Conservation (phyloP, 2,888 invertebrate species). For the Brachylomia viminalis region DNA sequence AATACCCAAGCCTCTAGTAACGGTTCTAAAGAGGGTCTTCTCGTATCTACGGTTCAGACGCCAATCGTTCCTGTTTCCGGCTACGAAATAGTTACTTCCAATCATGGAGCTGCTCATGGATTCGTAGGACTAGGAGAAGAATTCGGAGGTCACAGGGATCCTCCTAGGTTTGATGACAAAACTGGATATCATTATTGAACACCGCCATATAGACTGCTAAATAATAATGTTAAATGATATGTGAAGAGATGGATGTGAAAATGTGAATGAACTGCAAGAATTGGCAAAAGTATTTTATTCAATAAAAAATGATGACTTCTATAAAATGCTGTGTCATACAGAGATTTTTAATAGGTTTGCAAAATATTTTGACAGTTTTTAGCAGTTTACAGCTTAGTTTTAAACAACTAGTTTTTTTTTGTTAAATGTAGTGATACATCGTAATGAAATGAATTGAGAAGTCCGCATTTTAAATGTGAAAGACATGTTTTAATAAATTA, state of each 20-base stretch:
- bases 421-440: constrained; percentile 8
- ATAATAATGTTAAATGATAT: constrained; percentile 2
- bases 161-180: constrained; percentile 81
- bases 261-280: constrained; percentile 34
- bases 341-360: not conserved
- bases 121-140: constrained; percentile 76
- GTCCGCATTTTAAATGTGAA: constrained; percentile 27
- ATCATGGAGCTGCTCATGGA: constrained; percentile 44
- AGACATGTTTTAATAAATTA: constrained; percentile 54
- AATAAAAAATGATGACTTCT: not conserved
- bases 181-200: constrained; percentile 85
- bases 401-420: constrained; percentile 25
- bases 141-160: constrained; percentile 81
- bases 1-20: constrained; percentile 30
- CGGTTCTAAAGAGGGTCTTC: constrained; percentile 5
- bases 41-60: constrained; percentile 36
- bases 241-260: constrained; percentile 7
- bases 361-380: constrained; percentile 9
- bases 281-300: not conserved
- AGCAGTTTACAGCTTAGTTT: constrained; percentile 24
- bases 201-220: constrained; percentile 66
- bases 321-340: not conserved
- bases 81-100: constrained; percentile 55
- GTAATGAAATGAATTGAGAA: constrained; percentile 15
- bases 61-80: constrained; percentile 56